These are phyloP conservation scores for Phylloscopus whistleri DNA, from an alignment of 2,113 vertebrate species.

Conservation along the genomic window DNA sequence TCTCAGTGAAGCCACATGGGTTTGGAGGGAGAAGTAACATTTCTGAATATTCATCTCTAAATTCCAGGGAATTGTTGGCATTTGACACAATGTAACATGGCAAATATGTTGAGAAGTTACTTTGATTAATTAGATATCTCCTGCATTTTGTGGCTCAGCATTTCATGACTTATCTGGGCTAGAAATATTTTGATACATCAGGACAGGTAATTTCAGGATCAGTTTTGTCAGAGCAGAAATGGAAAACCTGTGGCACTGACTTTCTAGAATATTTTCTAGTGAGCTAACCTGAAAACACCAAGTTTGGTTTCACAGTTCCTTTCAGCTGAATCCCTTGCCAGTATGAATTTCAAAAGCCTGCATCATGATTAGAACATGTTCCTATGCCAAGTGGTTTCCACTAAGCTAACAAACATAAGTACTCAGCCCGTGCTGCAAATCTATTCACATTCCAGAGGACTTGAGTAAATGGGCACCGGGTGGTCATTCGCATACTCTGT, in stretches of 20 bases:
- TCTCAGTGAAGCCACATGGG: not conserved
- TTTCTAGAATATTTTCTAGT: not conserved
- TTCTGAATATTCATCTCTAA: not conserved
- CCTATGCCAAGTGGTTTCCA: conserved; percentile 49
- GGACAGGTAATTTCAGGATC: not conserved
- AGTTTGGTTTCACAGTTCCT: not conserved
- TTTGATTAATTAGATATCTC: not conserved
- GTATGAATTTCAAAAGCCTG: conserved; percentile 26
- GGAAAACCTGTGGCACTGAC: not conserved
- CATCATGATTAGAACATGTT: not conserved
- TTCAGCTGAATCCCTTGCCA: not conserved
- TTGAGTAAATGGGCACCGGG: conserved; percentile 40
- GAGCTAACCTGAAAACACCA: not conserved
- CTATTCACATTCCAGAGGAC: conserved; percentile 52
- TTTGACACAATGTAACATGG: not conserved
- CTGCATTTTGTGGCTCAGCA: not conserved
- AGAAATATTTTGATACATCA: not conserved
- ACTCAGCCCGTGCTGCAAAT: conserved; percentile 26
- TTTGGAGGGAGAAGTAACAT: not conserved
- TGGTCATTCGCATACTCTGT: conserved; percentile 45
- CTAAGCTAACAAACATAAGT: conserved; percentile 56
- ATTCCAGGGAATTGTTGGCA: not conserved
- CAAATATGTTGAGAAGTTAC: not conserved
- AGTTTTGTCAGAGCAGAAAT: not conserved
- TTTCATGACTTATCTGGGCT: not conserved